Percentiles rank a stretch among this genome's conserved stretches.
phyloP scores from a whole-genome alignment of 2,797 vertebrate species.

The Pelobates cultripes region DNA sequence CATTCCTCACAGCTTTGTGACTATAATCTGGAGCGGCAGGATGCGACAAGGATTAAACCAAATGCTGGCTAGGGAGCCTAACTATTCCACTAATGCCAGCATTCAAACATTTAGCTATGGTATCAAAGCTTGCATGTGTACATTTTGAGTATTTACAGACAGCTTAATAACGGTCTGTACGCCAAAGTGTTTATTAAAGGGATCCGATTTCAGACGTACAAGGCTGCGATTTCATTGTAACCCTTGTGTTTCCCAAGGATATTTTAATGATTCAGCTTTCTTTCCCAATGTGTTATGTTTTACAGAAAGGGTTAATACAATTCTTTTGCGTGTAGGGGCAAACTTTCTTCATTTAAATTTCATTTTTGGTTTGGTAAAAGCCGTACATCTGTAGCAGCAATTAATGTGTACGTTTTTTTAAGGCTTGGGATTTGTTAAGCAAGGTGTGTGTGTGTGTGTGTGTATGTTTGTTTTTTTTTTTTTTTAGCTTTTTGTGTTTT shows the following conservation, averaged over 20 bases:
- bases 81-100: neutral
- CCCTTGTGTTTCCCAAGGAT: neutral
- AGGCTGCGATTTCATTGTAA: neutral
- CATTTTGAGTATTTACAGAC: conserved; percentile 27
- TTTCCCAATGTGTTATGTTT: no score
- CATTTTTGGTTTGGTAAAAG: no score
- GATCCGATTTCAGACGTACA: neutral
- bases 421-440: no score
- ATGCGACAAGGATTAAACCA: neutral
- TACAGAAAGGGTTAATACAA: no score
- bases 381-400: no score
- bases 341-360: neutral
- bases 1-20: conserved; percentile 22
- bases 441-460: no score
- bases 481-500: no score
- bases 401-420: no score
- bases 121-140: conserved; percentile 26
- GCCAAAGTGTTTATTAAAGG: conserved; percentile 16
- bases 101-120: neutral
- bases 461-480: no score
- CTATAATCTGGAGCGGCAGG: conserved; percentile 49
- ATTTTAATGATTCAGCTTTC: no score
- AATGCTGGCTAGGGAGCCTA: neutral
- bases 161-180: conserved; percentile 11
- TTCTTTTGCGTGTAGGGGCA: neutral